Base-by-base conservation (phyloP, 2,113 vertebrate species). In the Bufo bufo region DNA sequence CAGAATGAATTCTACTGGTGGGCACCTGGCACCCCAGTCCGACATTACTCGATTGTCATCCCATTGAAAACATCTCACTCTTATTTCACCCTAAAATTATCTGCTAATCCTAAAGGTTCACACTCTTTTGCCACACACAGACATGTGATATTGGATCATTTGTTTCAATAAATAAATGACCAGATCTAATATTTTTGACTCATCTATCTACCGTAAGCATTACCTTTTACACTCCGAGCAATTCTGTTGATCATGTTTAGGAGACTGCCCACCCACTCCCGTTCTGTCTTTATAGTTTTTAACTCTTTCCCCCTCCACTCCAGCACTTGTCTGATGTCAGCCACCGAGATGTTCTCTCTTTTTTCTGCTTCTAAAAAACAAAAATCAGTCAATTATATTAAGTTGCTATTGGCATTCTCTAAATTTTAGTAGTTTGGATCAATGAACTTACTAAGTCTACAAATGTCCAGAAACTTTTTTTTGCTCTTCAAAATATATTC, bases 231-330 rank as follows among this genome's bases (percentile, higher is more conserved):
- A 43, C 89, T 88, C 3, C 92, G 91, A 69, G 94, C 89, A 77
- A 97, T 95, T 71, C 90, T 95, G 87, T 75, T 92, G 33, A 94
- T 95, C 96, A 96, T 95, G 79, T 63, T 93, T 87, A 99, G 89
- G 12, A 99, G 90, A 50, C 93, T 91, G 63, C 94, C 94, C 0
- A 99, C 89, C 1, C 91, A 90, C 52, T 91, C 89, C 2, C 90
- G 92, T 90, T 97, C 95, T 0, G 9, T 7, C 87, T 90, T 92
- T 3, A 99, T 89, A 45, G 84, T 86, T 0, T 4, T 0, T 3
- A 97, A 69, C 88, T 98, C 97, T 0, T 90, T 1, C 0, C 11
- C 2, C 80, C 97, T 95, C 77, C 23, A 78, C 0, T 59, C 12
- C 56, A 99, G 91, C 52, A 97, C 71, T 2, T 90, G 52, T 61